phyloP scores from a whole-genome alignment of 2,888 invertebrate species.

The Andrena trimmerana region DNA sequence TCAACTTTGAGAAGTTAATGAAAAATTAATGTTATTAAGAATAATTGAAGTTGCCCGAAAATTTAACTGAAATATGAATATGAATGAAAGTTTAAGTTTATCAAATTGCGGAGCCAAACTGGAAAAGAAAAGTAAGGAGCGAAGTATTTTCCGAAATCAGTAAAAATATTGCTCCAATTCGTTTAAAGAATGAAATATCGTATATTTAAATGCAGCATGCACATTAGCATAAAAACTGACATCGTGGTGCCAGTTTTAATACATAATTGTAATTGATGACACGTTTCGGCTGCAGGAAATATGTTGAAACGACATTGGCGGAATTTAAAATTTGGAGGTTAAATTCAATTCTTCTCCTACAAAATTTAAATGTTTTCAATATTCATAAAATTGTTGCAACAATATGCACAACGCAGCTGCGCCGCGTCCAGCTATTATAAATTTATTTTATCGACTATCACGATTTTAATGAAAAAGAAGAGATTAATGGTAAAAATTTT shows the following conservation, averaged over 20 bases:
- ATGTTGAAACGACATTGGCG: not conserved
- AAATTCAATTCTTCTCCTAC: not conserved
- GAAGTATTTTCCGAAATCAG: no score
- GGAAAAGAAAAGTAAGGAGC: no score
- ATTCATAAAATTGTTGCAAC: not conserved
- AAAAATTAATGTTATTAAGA: no score
- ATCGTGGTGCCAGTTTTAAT: conserved; percentile 4
- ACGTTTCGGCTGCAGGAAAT: not conserved
- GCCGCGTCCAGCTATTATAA: not conserved
- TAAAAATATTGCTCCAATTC: not conserved
- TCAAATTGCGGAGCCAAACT: no score
- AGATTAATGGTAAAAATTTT: not conserved
- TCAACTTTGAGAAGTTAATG: no score
- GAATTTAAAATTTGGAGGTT: conserved; percentile 7
- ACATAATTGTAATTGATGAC: conserved; percentile 22
- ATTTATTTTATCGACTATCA: not conserved
- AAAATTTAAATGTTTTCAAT: conserved; percentile 1
- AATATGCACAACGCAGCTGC: not conserved
- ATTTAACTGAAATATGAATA: no score
- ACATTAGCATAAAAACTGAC: not conserved
- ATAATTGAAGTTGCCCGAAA: no score
- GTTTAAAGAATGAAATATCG: no score
- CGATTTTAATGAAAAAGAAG: not conserved
- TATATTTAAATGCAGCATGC: conserved; percentile 2
- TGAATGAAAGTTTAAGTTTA: no score